phyloP scores from a whole-genome alignment of 2,113 vertebrate genomes.

The Brachypteracias leptosomus region DNA sequence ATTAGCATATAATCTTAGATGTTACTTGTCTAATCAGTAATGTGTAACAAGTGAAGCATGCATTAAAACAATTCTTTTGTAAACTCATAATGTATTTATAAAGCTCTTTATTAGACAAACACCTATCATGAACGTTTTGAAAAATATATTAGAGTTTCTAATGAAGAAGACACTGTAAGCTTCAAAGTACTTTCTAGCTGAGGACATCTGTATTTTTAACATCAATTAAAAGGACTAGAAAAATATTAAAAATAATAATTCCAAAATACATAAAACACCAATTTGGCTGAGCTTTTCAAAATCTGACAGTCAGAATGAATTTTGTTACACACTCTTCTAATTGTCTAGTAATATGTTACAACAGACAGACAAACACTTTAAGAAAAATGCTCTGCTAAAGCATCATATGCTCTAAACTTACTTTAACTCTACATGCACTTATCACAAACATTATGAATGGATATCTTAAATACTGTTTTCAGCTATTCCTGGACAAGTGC shows the following conservation, averaged over 20 bases:
- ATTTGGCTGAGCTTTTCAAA: constrained; percentile 28
- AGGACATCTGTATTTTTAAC: not conserved
- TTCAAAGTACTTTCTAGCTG: not conserved
- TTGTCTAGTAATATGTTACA: constrained; percentile 32
- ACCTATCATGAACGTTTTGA: not conserved
- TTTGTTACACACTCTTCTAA: constrained; percentile 38
- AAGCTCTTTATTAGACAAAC: not conserved
- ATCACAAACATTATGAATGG: constrained; percentile 32
- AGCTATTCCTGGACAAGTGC: constrained; percentile 55
- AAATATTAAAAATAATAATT: not conserved
- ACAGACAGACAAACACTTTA: constrained; percentile 40
- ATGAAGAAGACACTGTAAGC: not conserved
- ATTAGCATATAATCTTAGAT: not conserved
- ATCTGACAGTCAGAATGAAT: constrained; percentile 22
- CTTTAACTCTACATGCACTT: constrained; percentile 44
- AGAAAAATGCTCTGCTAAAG: constrained; percentile 18
- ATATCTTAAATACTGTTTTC: constrained; percentile 31
- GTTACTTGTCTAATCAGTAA: not conserved
- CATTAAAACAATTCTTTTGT: not conserved
- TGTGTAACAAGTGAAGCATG: not conserved
- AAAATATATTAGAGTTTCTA: not conserved
- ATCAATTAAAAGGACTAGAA: not conserved
- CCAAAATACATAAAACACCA: not conserved
- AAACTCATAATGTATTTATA: not conserved
- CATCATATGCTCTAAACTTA: constrained; percentile 15